Percentiles rank a stretch among this genome's conserved stretches.
Conservation (phyloP, 2,888 invertebrate species). For the Globia sparganii region DNA sequence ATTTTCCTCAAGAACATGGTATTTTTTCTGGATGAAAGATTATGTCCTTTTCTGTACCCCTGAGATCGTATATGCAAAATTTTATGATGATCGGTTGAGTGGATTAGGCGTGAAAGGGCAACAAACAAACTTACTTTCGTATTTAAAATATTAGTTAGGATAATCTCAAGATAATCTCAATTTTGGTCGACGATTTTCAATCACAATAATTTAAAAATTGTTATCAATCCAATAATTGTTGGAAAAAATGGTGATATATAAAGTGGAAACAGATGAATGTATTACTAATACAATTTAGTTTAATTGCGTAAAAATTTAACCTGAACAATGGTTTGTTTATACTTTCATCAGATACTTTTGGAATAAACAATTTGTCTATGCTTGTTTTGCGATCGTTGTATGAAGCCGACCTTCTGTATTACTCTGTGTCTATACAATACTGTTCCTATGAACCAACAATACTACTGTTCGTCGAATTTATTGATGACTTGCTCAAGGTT, state of each 20-base stretch:
- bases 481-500: slow-evolving; percentile 9
- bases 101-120: background rate
- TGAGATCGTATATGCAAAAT: background rate
- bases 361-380: background rate
- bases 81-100: background rate
- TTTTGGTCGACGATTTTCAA: background rate
- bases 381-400: too few relatives aligned
- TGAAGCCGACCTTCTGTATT: background rate
- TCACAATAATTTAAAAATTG: background rate
- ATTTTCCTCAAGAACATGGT: too few relatives aligned
- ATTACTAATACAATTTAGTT: background rate
- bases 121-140: background rate
- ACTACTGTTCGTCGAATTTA: background rate
- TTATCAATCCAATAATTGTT: background rate
- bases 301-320: background rate
- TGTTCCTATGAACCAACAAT: background rate
- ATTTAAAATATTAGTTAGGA: background rate
- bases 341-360: background rate
- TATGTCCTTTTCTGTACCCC: too few relatives aligned
- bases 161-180: too few relatives aligned
- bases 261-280: background rate
- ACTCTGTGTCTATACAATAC: background rate
- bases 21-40: too few relatives aligned
- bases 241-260: background rate
- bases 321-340: background rate